Evolutionary conservation across 2,888 invertebrate species (phyloP).

Genomic region (Thyatira batis): DNA sequence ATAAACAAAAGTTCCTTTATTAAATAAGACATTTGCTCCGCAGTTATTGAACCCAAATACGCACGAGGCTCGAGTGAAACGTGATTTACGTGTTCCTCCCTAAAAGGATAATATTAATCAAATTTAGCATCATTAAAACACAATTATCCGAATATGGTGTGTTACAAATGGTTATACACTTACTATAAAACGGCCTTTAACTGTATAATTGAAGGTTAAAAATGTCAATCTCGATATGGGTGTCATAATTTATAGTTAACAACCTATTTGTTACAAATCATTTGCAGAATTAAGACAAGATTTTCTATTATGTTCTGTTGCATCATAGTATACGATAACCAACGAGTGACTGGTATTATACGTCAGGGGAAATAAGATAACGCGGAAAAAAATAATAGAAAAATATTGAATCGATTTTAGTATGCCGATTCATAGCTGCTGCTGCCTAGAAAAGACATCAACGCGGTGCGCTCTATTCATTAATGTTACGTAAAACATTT

Average conservation of each 20-base stretch:
- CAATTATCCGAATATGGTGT: constrained; percentile 34
- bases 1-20: background rate
- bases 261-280: background rate
- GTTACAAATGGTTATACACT: constrained; percentile 3
- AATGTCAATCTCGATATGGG: constrained; percentile 9
- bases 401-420: constrained; percentile 9
- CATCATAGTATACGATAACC: too few relatives aligned
- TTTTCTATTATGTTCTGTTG: background rate
- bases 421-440: constrained; percentile 9
- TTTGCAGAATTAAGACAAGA: background rate
- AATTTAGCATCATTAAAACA: constrained; percentile 45
- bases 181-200: constrained; percentile 19
- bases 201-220: constrained; percentile 19
- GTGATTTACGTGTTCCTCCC: constrained; percentile 35
- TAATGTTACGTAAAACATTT: constrained; percentile 10
- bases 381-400: background rate
- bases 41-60: background rate
- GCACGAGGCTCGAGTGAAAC: constrained; percentile 7
- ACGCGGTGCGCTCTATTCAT: constrained; percentile 47
- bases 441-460: constrained; percentile 67
- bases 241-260: background rate
- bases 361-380: too few relatives aligned
- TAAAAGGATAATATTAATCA: constrained; percentile 42
- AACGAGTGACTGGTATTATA: too few relatives aligned
- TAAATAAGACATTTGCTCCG: background rate